Conservation (phyloP, 2,888 invertebrate species). For the Maniola hyperantus region DNA sequence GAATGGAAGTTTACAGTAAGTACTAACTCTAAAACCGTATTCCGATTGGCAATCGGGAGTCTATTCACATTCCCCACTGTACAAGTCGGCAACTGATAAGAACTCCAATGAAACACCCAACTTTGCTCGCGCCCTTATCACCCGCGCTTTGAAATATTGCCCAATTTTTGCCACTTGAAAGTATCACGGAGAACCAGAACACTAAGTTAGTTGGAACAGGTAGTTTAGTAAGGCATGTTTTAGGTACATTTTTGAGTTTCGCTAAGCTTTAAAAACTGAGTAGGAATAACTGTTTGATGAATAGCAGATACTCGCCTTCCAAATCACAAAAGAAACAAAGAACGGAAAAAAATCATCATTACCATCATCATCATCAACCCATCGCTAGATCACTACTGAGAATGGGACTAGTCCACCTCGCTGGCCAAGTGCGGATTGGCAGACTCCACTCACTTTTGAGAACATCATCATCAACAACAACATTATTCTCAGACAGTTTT, state of each 20-base stretch:
- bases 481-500: too few species aligned
- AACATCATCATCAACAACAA: too few species aligned
- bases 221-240: neutral
- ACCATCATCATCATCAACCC: too few species aligned
- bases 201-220: conserved; percentile 40
- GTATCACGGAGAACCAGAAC: conserved; percentile 44
- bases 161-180: conserved; percentile 64
- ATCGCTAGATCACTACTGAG: too few species aligned
- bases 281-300: too few species aligned
- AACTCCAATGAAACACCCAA: conserved; percentile 72
- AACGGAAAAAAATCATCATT: too few species aligned
- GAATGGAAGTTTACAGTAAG: neutral
- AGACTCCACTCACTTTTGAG: too few species aligned
- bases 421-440: too few species aligned
- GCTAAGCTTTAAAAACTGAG: neutral
- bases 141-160: conserved; percentile 69
- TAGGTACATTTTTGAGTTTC: neutral
- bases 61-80: conserved; percentile 32
- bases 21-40: conserved; percentile 10
- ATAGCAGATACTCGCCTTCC: too few species aligned
- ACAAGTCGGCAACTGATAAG: conserved; percentile 61
- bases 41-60: conserved; percentile 26
- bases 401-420: too few species aligned
- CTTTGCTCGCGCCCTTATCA: conserved; percentile 63
- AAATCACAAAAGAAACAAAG: too few species aligned